Evolutionary conservation across 2,888 invertebrate species (phyloP).

Genomic region (Brachypterus glaber): DNA sequence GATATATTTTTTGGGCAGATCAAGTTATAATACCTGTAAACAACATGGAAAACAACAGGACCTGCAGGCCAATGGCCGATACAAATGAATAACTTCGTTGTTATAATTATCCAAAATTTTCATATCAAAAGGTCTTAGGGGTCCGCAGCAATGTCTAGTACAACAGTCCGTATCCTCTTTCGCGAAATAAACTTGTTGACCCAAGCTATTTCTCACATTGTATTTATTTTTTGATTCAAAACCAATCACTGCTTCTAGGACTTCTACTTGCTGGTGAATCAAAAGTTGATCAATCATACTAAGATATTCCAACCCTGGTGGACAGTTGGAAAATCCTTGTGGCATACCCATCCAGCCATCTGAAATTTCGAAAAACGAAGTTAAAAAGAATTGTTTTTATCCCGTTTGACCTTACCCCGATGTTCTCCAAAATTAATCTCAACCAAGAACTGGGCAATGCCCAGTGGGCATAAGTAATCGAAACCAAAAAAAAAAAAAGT

Average conservation of each 20-base stretch:
- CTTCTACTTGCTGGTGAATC: slow-evolving; percentile 64
- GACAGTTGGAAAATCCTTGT: slow-evolving; percentile 49
- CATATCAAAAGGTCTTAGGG: slow-evolving; percentile 76
- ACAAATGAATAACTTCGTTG: slow-evolving; percentile 77
- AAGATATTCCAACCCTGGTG: slow-evolving; percentile 73
- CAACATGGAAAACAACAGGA: slow-evolving; percentile 84
- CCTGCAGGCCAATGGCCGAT: slow-evolving; percentile 72
- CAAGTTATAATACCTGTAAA: too few species aligned
- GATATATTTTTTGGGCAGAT: too few species aligned
- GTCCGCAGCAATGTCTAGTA: slow-evolving; percentile 56
- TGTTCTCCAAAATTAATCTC: too few species aligned
- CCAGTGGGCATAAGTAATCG: too few species aligned
- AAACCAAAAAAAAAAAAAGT: too few species aligned
- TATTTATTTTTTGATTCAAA: slow-evolving; percentile 80
- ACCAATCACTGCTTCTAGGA: slow-evolving; percentile 56
- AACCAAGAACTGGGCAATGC: too few species aligned
- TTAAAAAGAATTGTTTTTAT: too few species aligned
- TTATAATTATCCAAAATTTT: slow-evolving; percentile 72
- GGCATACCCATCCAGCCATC: too few species aligned
- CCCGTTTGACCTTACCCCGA: too few species aligned
- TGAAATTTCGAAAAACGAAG: too few species aligned
- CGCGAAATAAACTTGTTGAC: not conserved
- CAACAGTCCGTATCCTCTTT: not conserved
- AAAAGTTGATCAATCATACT: slow-evolving; percentile 66
- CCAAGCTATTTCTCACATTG: slow-evolving; percentile 55